Evolutionary conservation across 2,113 vertebrate species (phyloP), one percentile per base, ranked within the genome.

Genomic region (Thomomys bottae): DNA sequence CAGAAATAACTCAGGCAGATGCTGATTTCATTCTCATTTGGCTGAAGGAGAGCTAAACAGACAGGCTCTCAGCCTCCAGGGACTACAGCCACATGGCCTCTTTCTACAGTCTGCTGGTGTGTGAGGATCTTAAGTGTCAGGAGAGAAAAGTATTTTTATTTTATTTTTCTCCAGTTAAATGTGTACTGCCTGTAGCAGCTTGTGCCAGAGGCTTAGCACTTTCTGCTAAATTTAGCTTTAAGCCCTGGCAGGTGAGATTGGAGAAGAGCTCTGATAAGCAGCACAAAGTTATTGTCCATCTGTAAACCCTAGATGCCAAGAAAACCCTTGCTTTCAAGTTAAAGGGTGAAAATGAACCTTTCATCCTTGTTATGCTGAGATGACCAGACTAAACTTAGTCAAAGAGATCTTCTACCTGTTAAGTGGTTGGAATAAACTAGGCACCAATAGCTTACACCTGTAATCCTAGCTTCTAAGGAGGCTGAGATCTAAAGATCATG

Each of bases 171-270:
- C 70, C 68, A 45, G 30, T 87, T 93, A 95, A 92, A 40, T 63
- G 26, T 89, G 26, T 63, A 28, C 64, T 89, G 77, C 73, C 77
- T 94, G 8, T 42, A 85, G 70, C 84, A 91, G 80, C 66, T 78
- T 63, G 49, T 85, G 66, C 67, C 78, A 77, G 72, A 84, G 72
- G 75, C 76, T 87, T 85, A 90, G 32, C 75, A 84, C 75, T 42
- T 85, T 6, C 8, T 85, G 75, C 94, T 96, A 96, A 93, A 94
- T 94, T 96, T 88, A 94, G 91, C 79, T 45, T 36, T 63, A 54
- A 87, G 63, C 61, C 70, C 68, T 42, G 0, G 8, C 89, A 94
- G 89, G 93, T 91, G 84, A 92, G 68, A 91, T 40, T 73, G 85
- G 49, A 81, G 59, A 45, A 84, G 26, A 81, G 30, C 88, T 88